These are phyloP conservation scores for Tenthredo scrophulariae DNA, from an alignment of 2,888 invertebrate species.

Conservation along the genomic window DNA sequence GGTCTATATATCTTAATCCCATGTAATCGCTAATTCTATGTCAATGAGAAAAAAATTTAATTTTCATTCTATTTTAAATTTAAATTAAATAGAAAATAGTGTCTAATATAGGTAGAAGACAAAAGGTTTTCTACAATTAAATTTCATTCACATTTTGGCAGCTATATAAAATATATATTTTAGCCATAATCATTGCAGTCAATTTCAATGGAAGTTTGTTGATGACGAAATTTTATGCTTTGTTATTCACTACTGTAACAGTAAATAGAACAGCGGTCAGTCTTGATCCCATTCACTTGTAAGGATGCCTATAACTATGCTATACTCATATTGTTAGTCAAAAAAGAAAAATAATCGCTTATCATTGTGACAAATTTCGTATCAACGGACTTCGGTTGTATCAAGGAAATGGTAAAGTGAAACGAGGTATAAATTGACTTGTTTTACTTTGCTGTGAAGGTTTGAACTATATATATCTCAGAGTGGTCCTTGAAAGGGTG, in stretches of 20 bases:
- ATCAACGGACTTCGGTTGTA: neutral
- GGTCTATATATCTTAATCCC: neutral
- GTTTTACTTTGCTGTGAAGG: neutral
- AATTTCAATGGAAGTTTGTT: neutral
- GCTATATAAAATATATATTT: neutral
- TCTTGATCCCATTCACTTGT: slow-evolving; percentile 23
- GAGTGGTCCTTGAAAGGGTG: too few species aligned
- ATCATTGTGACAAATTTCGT: neutral
- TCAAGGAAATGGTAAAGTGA: neutral
- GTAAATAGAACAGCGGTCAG: neutral
- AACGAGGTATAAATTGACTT: neutral
- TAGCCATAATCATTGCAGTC: neutral
- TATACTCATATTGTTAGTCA: neutral
- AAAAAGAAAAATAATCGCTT: neutral
- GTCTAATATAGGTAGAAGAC: neutral
- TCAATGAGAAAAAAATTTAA: neutral
- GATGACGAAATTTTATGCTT: neutral
- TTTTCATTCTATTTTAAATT: neutral
- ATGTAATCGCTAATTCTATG: neutral
- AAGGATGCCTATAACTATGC: neutral
- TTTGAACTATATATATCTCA: neutral
- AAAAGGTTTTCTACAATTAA: neutral
- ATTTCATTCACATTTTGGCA: neutral
- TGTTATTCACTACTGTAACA: neutral
- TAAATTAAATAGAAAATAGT: neutral